Base-by-base conservation (phyloP, 23 tunicate species). In the Oikopleura albicans region DNA sequence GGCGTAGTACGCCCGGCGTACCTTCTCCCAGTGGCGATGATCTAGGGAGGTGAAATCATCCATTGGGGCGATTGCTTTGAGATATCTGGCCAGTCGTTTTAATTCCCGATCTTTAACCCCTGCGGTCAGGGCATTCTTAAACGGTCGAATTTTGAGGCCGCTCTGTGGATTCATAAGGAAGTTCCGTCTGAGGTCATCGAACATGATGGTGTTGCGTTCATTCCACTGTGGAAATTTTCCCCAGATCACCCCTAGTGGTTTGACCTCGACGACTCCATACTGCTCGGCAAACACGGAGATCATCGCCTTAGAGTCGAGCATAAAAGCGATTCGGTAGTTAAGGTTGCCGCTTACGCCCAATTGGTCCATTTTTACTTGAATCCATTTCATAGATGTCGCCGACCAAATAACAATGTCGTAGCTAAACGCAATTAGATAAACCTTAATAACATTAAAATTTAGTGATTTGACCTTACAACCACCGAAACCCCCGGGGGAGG, bases 371-470 rank as follows among this genome's bases (percentile, higher is more conserved):
- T 92, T 92, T 40, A 92, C 93, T 49, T 89, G 88, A 39, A 92
- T 92, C 97, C 97, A 92, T 75, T 87, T 89, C 97, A 92, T 92
- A 76, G 94, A 89, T 40, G 97, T 92, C 31, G 97, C 97, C 76
- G 97, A 92, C 97, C 97, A 92, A 57, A 92, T 92, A 0, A 86
- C 97, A 40, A 92, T 92, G 86, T 92, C 97, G 79, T 92, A 92
- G 56, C 59, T 49, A 49, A 22, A 49, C 8, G 16, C 8, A 49
- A 8, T 22, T 8, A 49, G 8, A 49, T 8, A 22, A 49, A 22
- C 59, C 59, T 49, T 8, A 49, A 22, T 8, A 49, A 49, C n/a
- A n/a, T n/a, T n/a, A n/a, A n/a, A n/a, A n/a, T n/a, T n/a, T n/a
- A n/a, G n/a, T n/a, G n/a, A n/a, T n/a, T n/a, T n/a, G n/a, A n/a